These are phyloP conservation scores for Syritta pipiens DNA, from an alignment of 2,888 invertebrate species.

Conservation along the genomic window DNA sequence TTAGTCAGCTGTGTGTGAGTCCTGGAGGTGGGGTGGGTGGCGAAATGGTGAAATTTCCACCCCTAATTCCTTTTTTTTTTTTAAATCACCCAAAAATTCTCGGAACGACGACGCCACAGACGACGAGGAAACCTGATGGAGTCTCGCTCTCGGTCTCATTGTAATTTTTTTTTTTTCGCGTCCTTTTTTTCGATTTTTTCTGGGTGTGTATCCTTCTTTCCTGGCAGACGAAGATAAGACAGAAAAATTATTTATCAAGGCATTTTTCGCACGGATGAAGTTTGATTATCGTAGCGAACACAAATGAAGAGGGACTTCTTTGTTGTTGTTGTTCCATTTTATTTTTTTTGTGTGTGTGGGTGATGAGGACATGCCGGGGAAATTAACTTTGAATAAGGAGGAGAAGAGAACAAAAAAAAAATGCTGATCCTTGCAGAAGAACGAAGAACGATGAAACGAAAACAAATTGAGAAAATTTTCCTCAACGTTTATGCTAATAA, in stretches of 20 bases:
- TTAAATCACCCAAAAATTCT: constrained; percentile 42
- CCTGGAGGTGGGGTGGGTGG: constrained; percentile 1
- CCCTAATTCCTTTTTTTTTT: constrained; percentile 32
- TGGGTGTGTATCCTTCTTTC: not conserved
- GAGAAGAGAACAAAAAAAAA: constrained; percentile 11
- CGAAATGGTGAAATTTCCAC: constrained; percentile 11
- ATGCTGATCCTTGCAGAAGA: constrained; percentile 36
- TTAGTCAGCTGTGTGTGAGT: constrained; percentile 20
- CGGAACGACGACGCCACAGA: constrained; percentile 8
- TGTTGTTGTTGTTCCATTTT: constrained; percentile 30
- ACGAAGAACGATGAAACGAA: constrained; percentile 32
- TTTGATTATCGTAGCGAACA: constrained; percentile 60
- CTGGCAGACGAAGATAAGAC: constrained; percentile 63
- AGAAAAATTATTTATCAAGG: constrained; percentile 58
- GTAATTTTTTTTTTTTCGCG: constrained; percentile 18
- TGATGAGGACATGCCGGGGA: constrained; percentile 25
- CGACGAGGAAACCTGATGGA: constrained; percentile 35
- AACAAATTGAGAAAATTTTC: constrained; percentile 61
- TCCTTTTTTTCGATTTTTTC: not conserved
- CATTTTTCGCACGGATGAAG: constrained; percentile 68
- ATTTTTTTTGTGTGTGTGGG: constrained; percentile 4
- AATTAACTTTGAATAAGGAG: constrained; percentile 50
- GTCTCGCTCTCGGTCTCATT: too few relatives aligned
- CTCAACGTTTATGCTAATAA: constrained; percentile 59
- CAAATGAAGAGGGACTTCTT: constrained; percentile 50